These are phyloP conservation scores for Byasa hedistus DNA, from an alignment of 2,888 invertebrate genomes.

Conservation along the genomic window DNA sequence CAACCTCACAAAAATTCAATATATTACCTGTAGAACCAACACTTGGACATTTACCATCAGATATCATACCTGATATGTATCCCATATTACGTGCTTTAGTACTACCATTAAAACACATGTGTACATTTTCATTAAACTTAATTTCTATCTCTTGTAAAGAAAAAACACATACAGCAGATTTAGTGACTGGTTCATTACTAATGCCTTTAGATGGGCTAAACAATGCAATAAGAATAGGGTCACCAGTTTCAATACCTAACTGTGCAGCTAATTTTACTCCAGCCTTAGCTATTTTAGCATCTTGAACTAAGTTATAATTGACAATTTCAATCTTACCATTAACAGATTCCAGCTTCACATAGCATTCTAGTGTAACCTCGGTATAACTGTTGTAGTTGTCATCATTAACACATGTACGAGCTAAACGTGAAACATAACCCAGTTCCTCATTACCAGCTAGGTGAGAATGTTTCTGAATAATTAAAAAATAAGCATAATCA, in stretches of 20 bases:
- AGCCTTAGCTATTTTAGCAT: constrained; percentile 93
- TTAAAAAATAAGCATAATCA: constrained; percentile 96
- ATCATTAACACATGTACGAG: constrained; percentile 96
- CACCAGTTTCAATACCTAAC: constrained; percentile 88
- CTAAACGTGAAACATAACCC: constrained; percentile 93
- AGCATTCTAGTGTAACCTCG: constrained; percentile 95
- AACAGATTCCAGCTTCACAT: constrained; percentile 81
- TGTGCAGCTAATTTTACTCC: constrained; percentile 90
- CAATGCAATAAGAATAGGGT: constrained; percentile 90
- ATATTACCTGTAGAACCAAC: constrained; percentile 94
- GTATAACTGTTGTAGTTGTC: constrained; percentile 97
- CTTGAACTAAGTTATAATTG: constrained; percentile 94
- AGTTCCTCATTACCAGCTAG: constrained; percentile 92
- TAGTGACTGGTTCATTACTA: constrained; percentile 88
- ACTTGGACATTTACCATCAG: constrained; percentile 93
- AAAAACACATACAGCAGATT: constrained; percentile 96
- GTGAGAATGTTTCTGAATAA: constrained; percentile 96
- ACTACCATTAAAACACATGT: constrained; percentile 97
- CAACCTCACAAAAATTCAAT: constrained; percentile 94
- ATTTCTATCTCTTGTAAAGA: constrained; percentile 93
- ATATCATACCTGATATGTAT: constrained; percentile 93
- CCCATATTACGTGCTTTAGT: constrained; percentile 95
- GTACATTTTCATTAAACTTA: constrained; percentile 97
- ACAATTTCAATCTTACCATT: constrained; percentile 73
- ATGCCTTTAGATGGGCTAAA: constrained; percentile 95